phyloP scores from a whole-genome alignment of 2,797 vertebrate genomes.

The Acrocephalus scirpaceus region DNA sequence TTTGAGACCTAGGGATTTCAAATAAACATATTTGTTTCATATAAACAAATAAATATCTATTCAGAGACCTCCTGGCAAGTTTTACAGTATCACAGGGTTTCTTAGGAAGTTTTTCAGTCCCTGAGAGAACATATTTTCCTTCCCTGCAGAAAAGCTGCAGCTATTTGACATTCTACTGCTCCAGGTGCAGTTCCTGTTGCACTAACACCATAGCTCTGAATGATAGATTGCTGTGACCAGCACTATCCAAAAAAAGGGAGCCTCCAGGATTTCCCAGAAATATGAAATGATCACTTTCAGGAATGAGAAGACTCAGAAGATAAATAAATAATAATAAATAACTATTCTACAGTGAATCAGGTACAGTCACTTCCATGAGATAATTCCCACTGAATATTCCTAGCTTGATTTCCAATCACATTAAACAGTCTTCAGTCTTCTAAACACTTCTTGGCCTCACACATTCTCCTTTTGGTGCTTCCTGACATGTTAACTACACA shows the following conservation, averaged over 20 bases:
- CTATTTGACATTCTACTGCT: not conserved
- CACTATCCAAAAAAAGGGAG: not conserved
- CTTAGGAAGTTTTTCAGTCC: not conserved
- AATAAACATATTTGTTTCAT: no score
- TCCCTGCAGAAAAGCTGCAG: not conserved
- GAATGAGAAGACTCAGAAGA: not conserved
- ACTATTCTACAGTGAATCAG: not conserved
- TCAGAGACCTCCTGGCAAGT: not conserved
- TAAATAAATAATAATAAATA: not conserved
- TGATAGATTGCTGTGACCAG: not conserved
- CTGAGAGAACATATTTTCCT: not conserved
- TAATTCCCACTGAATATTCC: not conserved
- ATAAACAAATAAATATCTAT: not conserved
- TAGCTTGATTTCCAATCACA: not conserved
- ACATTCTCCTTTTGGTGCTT: not conserved
- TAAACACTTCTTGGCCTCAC: not conserved
- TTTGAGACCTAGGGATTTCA: not conserved
- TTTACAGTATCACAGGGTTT: not conserved
- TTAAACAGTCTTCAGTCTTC: not conserved
- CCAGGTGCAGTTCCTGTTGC: not conserved
- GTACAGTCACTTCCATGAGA: not conserved
- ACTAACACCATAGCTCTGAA: not conserved
- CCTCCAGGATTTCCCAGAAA: not conserved
- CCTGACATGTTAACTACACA: not conserved
- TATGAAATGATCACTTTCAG: not conserved